A percentile compares a stretch with the other conserved stretches of the same genome.
phyloP scores from a whole-genome alignment of 2,113 vertebrate genomes.

The Nothoprocta perdicaria region DNA sequence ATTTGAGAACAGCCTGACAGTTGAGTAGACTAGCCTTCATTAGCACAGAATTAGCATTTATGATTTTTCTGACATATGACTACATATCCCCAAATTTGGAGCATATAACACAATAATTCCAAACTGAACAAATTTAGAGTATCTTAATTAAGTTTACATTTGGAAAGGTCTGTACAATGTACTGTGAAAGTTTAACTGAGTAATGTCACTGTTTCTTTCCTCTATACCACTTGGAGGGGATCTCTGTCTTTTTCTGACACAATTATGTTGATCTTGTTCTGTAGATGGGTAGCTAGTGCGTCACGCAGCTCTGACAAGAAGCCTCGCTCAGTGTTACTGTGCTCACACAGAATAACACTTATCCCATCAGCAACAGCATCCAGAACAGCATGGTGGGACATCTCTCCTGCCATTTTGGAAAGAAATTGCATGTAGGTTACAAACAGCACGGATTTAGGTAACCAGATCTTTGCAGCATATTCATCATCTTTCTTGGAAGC shows the following conservation, averaged over 20 bases:
- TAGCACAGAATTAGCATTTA: conserved; percentile 20
- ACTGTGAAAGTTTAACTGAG: neutral
- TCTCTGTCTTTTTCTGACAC: conserved; percentile 88
- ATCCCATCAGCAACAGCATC: conserved; percentile 87
- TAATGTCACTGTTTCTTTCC: neutral
- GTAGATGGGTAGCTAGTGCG: conserved; percentile 75
- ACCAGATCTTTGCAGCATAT: neutral
- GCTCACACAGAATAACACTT: conserved; percentile 92
- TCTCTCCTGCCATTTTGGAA: conserved; percentile 84
- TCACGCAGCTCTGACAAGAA: conserved; percentile 87
- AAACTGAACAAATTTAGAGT: neutral
- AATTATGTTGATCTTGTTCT: conserved; percentile 78
- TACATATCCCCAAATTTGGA: neutral
- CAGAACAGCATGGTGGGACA: conserved; percentile 95
- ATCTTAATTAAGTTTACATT: neutral
- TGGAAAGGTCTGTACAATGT: neutral
- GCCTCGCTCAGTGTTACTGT: conserved; percentile 97
- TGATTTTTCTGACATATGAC: neutral
- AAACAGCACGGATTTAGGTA: neutral
- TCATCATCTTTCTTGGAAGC: neutral
- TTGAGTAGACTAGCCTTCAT: neutral
- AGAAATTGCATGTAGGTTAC: neutral
- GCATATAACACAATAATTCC: neutral
- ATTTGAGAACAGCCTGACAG: neutral
- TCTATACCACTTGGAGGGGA: conserved; percentile 85